These are phyloP conservation scores for Acrocephalus arundinaceus DNA, from an alignment of 2,113 vertebrate genomes.

Conservation along the genomic window DNA sequence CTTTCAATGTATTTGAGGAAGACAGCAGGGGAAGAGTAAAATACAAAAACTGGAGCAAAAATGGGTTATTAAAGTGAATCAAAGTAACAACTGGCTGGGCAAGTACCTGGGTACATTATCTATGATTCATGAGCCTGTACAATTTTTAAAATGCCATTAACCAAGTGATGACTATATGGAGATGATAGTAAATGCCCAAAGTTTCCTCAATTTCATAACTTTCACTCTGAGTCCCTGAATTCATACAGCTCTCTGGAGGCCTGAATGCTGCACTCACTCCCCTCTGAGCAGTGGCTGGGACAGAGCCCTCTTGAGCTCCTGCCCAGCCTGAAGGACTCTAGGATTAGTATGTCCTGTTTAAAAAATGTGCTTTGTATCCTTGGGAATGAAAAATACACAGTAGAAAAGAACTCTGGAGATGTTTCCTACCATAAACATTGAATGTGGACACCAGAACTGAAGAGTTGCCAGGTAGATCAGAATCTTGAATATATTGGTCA, in stretches of 20 bases:
- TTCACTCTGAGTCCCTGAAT: neutral
- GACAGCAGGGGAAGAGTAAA: constrained; percentile 48
- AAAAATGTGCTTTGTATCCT: neutral
- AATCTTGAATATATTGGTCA: neutral
- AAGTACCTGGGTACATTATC: constrained; percentile 52
- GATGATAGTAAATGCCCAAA: constrained; percentile 1
- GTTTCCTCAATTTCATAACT: neutral
- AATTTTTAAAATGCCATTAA: constrained; percentile 15
- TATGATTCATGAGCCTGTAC: constrained; percentile 41
- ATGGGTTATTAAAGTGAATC: constrained; percentile 47
- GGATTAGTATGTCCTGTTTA: neutral
- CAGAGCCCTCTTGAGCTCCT: neutral
- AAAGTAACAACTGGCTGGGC: constrained; percentile 37
- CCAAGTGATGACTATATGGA: neutral
- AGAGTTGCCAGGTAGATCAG: neutral
- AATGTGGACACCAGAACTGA: neutral
- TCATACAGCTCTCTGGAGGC: neutral
- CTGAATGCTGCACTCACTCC: neutral
- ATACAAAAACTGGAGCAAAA: constrained; percentile 36
- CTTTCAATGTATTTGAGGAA: neutral
- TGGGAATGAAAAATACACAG: neutral
- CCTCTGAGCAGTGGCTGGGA: neutral
- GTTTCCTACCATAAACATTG: neutral
- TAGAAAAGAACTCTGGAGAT: neutral
- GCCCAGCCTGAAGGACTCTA: neutral